phyloP scores from a whole-genome alignment of 2,113 vertebrate genomes.

The Urocitellus parryii region DNA sequence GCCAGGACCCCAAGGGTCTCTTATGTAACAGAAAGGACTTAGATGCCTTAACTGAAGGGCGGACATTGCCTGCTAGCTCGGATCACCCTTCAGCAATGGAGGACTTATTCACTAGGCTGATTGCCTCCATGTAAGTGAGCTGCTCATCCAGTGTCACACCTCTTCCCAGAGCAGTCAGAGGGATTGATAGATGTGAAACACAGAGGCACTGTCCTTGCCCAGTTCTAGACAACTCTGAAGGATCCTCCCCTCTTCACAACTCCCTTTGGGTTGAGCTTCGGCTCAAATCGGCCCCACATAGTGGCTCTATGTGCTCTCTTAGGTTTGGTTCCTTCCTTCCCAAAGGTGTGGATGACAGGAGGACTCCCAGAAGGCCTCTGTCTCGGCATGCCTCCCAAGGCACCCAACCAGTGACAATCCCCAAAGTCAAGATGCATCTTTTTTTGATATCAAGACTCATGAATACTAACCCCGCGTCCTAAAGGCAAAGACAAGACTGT shows the following conservation, averaged over 20 bases:
- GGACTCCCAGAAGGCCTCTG: no score
- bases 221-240: background rate
- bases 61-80: background rate
- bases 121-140: background rate
- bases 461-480: background rate
- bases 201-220: background rate
- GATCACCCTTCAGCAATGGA: background rate
- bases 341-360: background rate
- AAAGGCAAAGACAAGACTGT: background rate
- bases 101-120: background rate
- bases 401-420: background rate
- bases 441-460: background rate
- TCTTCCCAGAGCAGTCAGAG: background rate
- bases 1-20: background rate
- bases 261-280: background rate
- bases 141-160: background rate
- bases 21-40: background rate
- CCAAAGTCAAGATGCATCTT: background rate
- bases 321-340: background rate
- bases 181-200: no score
- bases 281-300: rapidly evolving
- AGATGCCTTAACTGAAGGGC: background rate
- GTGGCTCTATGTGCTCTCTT: background rate
- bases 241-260: background rate
- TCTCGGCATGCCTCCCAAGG: background rate